These are phyloP conservation scores for Spilogale gracilis DNA, from an alignment of 2,113 vertebrate species.

Conservation along the genomic window DNA sequence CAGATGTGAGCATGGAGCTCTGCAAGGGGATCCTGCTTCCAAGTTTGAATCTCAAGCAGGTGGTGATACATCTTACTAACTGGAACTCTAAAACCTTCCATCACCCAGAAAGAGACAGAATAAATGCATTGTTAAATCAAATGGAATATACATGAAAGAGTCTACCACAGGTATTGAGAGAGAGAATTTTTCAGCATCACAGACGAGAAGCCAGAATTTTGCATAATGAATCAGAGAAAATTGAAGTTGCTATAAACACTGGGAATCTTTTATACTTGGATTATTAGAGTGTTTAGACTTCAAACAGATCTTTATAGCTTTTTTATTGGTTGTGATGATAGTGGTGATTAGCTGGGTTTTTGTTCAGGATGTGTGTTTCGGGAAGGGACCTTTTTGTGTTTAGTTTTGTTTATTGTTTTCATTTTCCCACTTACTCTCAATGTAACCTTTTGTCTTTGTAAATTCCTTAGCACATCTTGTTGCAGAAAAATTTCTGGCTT, in stretches of 20 bases:
- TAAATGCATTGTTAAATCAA: not conserved
- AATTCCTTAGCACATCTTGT: not conserved
- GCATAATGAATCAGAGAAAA: not conserved
- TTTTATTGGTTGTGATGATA: not conserved
- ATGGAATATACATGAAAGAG: not conserved
- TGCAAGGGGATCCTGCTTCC: not conserved
- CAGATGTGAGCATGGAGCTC: not conserved
- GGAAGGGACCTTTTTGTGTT: not conserved
- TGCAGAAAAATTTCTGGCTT: not conserved
- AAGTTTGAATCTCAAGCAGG: not conserved
- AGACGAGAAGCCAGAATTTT: not conserved
- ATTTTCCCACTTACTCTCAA: not conserved
- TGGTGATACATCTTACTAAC: not conserved
- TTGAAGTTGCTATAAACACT: not conserved
- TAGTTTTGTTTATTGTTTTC: not conserved
- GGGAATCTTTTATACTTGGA: not conserved
- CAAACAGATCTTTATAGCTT: not conserved
- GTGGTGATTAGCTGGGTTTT: not conserved
- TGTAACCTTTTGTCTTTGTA: not conserved
- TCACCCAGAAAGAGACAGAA: not conserved
- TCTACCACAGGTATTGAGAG: not conserved
- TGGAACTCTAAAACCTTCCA: not conserved
- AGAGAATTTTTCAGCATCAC: not conserved
- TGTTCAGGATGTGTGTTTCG: not conserved
- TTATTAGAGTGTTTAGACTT: not conserved